Evolutionary conservation across 2,888 invertebrate species (phyloP).

Genomic region (Ectropis crepuscularia): DNA sequence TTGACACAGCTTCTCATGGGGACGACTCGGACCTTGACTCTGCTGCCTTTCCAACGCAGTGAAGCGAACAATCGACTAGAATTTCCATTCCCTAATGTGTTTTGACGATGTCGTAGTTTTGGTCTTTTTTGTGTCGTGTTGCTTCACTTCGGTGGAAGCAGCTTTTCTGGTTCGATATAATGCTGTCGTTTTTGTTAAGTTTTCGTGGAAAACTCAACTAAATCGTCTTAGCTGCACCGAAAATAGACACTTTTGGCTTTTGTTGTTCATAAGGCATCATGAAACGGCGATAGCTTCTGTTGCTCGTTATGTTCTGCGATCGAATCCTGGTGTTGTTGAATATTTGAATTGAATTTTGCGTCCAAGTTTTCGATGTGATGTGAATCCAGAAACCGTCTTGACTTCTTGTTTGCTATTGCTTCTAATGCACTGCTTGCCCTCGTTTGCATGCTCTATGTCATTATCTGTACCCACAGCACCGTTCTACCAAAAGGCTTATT

Average conservation of each 20-base stretch:
- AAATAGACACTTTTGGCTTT: background rate
- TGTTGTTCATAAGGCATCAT: constrained; percentile 12
- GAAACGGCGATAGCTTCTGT: constrained; percentile 28
- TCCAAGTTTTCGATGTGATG: constrained; percentile 1
- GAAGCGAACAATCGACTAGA: background rate
- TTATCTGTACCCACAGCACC: background rate
- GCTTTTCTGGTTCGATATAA: constrained; percentile 1
- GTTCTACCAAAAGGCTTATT: too few species aligned
- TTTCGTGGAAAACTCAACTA: background rate
- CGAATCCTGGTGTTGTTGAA: background rate
- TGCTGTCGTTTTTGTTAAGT: constrained; percentile 1
- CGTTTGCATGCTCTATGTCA: constrained; percentile 44
- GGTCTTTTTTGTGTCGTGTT: background rate
- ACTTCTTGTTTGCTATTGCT: constrained; percentile 7
- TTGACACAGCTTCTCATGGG: constrained; percentile 18
- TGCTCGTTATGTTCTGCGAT: constrained; percentile 11
- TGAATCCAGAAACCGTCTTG: constrained; percentile 10
- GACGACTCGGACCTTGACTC: constrained; percentile 2
- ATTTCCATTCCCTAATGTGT: background rate
- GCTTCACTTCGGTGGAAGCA: constrained; percentile 3
- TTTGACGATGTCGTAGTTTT: background rate
- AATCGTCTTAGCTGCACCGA: background rate
- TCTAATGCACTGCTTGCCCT: constrained; percentile 39
- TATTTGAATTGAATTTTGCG: background rate
- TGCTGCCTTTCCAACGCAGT: background rate